Conservation (phyloP, 2,113 vertebrate species). For the Hemiprocne comata region DNA sequence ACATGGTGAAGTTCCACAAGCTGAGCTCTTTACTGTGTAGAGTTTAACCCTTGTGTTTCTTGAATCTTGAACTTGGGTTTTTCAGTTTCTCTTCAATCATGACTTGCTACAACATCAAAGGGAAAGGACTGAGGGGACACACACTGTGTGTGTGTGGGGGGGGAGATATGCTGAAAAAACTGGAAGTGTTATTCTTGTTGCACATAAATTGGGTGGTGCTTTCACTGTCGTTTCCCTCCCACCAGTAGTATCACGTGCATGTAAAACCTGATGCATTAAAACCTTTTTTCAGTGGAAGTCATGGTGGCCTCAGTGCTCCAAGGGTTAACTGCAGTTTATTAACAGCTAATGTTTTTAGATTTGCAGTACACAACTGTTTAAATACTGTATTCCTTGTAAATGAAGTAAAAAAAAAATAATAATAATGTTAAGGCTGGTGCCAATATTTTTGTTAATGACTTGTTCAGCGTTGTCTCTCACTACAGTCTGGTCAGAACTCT, state of each 20-base stretch:
- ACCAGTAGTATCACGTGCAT: not conserved
- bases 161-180: slow-evolving; percentile 30
- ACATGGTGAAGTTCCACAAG: not conserved
- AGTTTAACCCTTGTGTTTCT: not conserved
- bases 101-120: not conserved
- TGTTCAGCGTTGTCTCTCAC: slow-evolving; percentile 85
- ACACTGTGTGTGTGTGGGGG: not conserved
- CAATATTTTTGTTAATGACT: slow-evolving; percentile 86
- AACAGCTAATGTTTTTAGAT: slow-evolving; percentile 75
- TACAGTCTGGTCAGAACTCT: slow-evolving; percentile 78
- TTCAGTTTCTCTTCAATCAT: not conserved
- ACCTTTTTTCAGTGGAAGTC: slow-evolving; percentile 40
- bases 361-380: slow-evolving; percentile 75
- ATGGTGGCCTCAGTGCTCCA: slow-evolving; percentile 67
- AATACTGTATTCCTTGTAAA: slow-evolving; percentile 81
- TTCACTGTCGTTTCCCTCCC: not conserved
- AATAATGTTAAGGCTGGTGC: slow-evolving; percentile 77
- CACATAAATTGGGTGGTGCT: slow-evolving; percentile 61
- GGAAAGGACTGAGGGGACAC: not conserved
- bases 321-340: slow-evolving; percentile 73
- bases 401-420: slow-evolving; percentile 70
- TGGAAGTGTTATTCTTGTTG: slow-evolving; percentile 68
- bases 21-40: not conserved
- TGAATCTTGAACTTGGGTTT: not conserved
- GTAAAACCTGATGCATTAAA: slow-evolving; percentile 43